Base-by-base conservation (phyloP, 2,113 vertebrate genomes). In the Choloepus hoffmanni region DNA sequence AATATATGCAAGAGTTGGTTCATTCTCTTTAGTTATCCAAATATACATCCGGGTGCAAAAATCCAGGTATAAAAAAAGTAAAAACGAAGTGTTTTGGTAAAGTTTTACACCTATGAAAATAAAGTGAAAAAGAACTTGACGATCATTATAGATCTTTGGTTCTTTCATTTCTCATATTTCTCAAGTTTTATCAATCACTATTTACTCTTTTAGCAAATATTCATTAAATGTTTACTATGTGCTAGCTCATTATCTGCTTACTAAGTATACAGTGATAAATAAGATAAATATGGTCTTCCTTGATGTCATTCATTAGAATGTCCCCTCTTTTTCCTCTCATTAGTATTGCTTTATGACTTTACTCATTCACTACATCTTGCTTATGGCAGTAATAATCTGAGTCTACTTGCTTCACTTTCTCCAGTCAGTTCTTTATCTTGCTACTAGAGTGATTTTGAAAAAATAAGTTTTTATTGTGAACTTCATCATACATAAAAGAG, bases 11-110 rank as follows among this genome's bases (percentile, higher is more conserved):
- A 73, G 88, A 55, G 3, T 50, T 36, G 2, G 18, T 85, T 95
- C 30, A 82, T 12, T 40, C 30, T 77, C 33, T 85, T 81, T 62
- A 55, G 74, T 70, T 79, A 92, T 78, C 10, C 48, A 50, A 9
- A 50, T 50, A 50, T 50, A 50, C 11, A 50, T 50, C 48, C 48
- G 11, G 48, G 48, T 50, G 48, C 4, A 50, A 50, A 50, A 50
- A 36, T 50, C 48, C 45, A 89, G 24, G 28, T 43, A 95, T 65
- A 89, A 78, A 90, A 81, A n/a, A 81, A n/a, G 81, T 91, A 95
- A 77, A 88, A 28, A 18, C 3, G 62, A 88, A 77, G 55, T 58
- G 33, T 89, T 28, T 79, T 16, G 40, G 50, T 30, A 89, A 0
- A 94, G 67, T 83, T 89, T 94, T 93, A 78, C 53, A 36, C 16